These are phyloP conservation scores for Catagonus wagneri DNA, from an alignment of 2,113 vertebrate genomes.

Conservation along the genomic window DNA sequence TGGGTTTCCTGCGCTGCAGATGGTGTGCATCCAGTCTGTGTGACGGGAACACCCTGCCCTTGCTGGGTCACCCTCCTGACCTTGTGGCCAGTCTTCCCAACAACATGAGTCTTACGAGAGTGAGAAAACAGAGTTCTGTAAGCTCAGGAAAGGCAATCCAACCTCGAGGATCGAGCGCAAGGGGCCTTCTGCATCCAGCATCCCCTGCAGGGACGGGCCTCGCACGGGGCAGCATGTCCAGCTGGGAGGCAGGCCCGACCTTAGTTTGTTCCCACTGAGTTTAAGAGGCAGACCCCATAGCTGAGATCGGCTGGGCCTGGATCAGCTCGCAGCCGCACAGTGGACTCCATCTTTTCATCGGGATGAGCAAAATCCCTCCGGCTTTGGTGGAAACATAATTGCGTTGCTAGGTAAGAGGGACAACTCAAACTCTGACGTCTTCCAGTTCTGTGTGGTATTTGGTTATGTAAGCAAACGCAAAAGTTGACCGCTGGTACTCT, in stretches of 20 bases:
- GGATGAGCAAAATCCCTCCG: constrained; percentile 40
- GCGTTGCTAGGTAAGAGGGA: constrained; percentile 55
- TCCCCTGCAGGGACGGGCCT: not conserved
- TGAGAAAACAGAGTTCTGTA: not conserved
- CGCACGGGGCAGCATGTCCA: not conserved
- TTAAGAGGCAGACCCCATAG: constrained; percentile 7
- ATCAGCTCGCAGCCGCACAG: not conserved
- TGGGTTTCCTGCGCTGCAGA: not conserved
- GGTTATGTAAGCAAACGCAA: constrained; percentile 47
- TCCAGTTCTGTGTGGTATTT: constrained; percentile 57
- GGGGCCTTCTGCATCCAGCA: not conserved
- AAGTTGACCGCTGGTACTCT: constrained; percentile 29
- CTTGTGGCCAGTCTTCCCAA: not conserved
- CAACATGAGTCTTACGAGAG: not conserved
- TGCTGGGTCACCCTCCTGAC: not conserved
- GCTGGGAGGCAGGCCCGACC: not conserved
- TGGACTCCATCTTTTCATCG: not conserved
- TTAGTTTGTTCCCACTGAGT: not conserved
- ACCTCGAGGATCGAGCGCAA: rapidly evolving
- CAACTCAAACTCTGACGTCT: not conserved
- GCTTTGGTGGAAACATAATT: not conserved
- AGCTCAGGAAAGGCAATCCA: not conserved
- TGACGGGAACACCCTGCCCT: not conserved
- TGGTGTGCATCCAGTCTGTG: not conserved
- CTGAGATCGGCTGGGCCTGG: constrained; percentile 14